Base-by-base conservation (phyloP, 2,888 invertebrate species). In the Leucoma salicis region DNA sequence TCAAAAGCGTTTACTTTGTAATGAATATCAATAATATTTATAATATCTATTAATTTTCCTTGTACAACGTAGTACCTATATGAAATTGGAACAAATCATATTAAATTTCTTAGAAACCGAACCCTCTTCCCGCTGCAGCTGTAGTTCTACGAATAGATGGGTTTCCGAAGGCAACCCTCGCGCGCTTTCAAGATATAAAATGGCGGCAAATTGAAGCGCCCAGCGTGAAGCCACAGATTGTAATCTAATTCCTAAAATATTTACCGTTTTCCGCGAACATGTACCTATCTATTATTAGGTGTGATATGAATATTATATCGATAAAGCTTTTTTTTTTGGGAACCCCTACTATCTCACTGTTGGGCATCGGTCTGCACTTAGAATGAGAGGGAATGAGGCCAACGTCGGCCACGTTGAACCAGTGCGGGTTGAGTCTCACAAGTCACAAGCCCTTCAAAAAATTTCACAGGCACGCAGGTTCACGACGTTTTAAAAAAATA, bases 61-160 rank as follows among this genome's bases (percentile, higher is more conserved):
- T 25, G 12, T 16, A 31, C 1, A 24, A 29, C 13, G 25, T 21
- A 13, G 3, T 12, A 15, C 21, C n/a, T n/a, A n/a, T 12, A 56
- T 46, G 33, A 48, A 41, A 42, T 44, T 33, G 31, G 46, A 55
- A 50, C 49, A 42, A 41, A 48, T 45, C 38, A 46, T 57, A 73
- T 69, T 64, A 54, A 18, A 68, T 63, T 76, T 78, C 77, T 59
- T 14, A 62, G 78, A 76, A 78, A 38, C 24, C 27, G 42, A 34
- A 49, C 66, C 69, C 70, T 58, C 50, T 44, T 35, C 37, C 36
- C 31, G 27, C 31, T 53, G 55, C 77, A 78, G 73, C 77, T 75
- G 74, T 63, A 55, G 15, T 80, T 79, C 79, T 66, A 36, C 61
- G 79, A 79, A 80, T 56, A 53, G 39, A 50, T 35, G 44, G 32